Evolutionary conservation across 2,888 invertebrate species (phyloP), one percentile per base, ranked within the genome.

Genomic region (Clunio marinus): DNA sequence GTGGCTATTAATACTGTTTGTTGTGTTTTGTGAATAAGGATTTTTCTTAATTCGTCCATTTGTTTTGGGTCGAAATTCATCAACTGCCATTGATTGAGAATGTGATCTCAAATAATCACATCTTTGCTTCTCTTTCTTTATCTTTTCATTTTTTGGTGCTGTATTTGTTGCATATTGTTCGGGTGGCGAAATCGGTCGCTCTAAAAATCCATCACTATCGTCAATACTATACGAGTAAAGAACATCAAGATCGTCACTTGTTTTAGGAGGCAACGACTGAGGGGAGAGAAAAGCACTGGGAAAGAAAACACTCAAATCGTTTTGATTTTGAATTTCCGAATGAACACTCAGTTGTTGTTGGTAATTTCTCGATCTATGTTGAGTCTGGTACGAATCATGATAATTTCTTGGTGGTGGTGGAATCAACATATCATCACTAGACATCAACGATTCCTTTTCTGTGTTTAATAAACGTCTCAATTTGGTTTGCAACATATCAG

Each of bases 401-500:
- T 68, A 68, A 20, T 66, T 66, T 28, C 58, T 68, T 13, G 57
- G 68, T 24, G 68, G 68, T 8, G 57, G 57, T 10, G 68, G 68
- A 57, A 68, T 32, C 13, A 66, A 24, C 20, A 66, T 58, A 25
- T 68, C 68, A 28, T 68, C 68, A 24, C 68, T 68, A 10, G 68
- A 68, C 4, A 58, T 37, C 68, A 58, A 27, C 1, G 58, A 8
- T 3, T 58, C 58, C 10, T 58, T 68, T n/a, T 68, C 68, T 2
- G 75, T 84, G 74, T 90, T 89, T 13, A 93, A 80, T 69, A 93
- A 80, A 72, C 89, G 83, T 17, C 93, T 82, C 72, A 93, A 79
- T 71, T 90, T 91, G 72, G 86, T 88, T 79, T 93, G 92, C 62
- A 92, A 80, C 73, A 87, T 81, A 75, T 87, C 86, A 68, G 83